Evolutionary conservation across 2,888 invertebrate species (phyloP), one percentile per base, ranked within the genome.

Genomic region (Eupithecia insigniata): DNA sequence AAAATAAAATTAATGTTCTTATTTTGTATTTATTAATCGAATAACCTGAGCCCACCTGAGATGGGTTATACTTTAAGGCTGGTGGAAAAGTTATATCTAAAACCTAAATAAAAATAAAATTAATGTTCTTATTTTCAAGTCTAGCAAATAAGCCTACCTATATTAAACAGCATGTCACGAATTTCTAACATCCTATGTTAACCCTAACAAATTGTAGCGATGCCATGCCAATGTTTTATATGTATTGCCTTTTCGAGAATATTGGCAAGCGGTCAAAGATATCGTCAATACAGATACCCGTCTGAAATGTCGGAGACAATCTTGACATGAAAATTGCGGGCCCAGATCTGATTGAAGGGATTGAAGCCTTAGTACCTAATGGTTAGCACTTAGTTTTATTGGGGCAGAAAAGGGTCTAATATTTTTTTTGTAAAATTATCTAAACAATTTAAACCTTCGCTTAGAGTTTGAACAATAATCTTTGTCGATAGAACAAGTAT

Each of bases 201-300:
- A n/a, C 3, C 10, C 36, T 22, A 30, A 34, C 55, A 51, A 69
- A 61, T 73, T 39, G 58, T 72, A 28, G 39, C 36, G 51, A 69
- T 30, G 3, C 30, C 5, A 30, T 30, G 30, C 30, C 30, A 69
- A 39, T 69, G 66, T 72, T 62, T 69, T 72, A 64, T 71, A 58
- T 64, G n/a, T 34, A 64, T 36, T 34, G 71, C 46, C 51, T 68
- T 65, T 62, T 32, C 66, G 61, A 28, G 69, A 72, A 67, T 67
- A 70, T 73, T 70, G 70, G 73, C 73, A 70, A 32, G 70, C 64
- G 64, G 73, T 73, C 73, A 73, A 70, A 70, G 55, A 28, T 34
- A 64, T 34, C 34, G 36, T 22, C 36, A 64, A 64, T 22, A 64
- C 36, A 64, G 64, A 62, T 62, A 30, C 18, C 60, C 30, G 30